phyloP scores from a whole-genome alignment of 2,888 invertebrate species.

The Callyntrura guangdongensis region DNA sequence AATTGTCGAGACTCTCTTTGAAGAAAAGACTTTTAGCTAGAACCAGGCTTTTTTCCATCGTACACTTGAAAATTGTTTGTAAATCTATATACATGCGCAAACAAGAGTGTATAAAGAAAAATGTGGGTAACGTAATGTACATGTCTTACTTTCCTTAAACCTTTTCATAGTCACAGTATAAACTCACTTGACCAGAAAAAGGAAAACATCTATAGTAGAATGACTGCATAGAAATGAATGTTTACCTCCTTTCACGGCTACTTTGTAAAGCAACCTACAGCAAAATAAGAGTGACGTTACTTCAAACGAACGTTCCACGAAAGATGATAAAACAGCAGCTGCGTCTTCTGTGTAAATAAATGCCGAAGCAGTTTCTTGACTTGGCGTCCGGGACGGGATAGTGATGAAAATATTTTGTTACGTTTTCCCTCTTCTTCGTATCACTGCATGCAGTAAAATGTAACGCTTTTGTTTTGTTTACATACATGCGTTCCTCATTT shows the following conservation, averaged over 20 bases:
- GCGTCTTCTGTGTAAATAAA: constrained; percentile 16
- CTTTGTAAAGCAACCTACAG: too few relatives aligned
- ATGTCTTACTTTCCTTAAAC: too few relatives aligned
- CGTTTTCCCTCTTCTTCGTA: constrained; percentile 14
- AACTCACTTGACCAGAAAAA: constrained; percentile 60
- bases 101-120: too few relatives aligned
- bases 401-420: constrained; percentile 22
- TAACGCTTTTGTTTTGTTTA: constrained; percentile 2
- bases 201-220: neutral
- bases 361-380: constrained; percentile 22
- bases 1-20: neutral
- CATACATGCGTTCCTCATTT: constrained; percentile 23
- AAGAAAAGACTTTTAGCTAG: neutral
- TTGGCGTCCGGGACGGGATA: neutral
- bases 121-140: too few relatives aligned
- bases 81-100: too few relatives aligned
- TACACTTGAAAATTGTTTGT: neutral
- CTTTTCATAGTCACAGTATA: neutral
- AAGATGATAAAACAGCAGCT: constrained; percentile 53
- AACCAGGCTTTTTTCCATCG: neutral
- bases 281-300: constrained; percentile 52
- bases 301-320: constrained; percentile 47
- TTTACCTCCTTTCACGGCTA: neutral
- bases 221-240: neutral
- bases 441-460: too few relatives aligned